Conservation (phyloP, 2,888 invertebrate species). For the Cotesia congregata region DNA sequence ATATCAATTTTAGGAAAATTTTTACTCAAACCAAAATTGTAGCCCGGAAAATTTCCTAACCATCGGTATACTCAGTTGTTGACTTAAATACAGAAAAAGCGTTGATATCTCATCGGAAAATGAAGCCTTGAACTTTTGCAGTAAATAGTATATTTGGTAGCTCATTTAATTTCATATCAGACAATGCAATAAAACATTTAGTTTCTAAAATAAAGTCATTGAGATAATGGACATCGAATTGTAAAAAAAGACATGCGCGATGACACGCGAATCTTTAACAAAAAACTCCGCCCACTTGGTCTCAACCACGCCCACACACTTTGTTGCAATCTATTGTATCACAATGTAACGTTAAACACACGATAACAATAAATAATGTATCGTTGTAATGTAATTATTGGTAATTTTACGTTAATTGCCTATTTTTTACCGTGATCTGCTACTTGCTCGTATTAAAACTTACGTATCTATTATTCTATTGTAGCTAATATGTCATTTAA, state of each 20-base stretch:
- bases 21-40: too few species aligned
- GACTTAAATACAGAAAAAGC: too few species aligned
- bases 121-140: too few species aligned
- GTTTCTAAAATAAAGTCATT: neutral
- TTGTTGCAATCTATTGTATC: neutral
- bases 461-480: neutral
- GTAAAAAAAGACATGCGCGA: neutral
- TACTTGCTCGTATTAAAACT: constrained; percentile 1
- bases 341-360: neutral
- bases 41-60: too few species aligned
- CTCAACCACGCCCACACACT: neutral
- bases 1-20: too few species aligned
- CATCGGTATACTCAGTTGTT: too few species aligned
- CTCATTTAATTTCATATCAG: neutral
- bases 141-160: neutral
- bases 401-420: neutral
- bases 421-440: neutral
- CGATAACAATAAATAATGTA: constrained; percentile 1
- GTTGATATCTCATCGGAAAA: too few species aligned
- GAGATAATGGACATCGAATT: neutral
- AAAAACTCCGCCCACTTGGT: neutral
- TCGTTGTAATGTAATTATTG: neutral
- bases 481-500: neutral
- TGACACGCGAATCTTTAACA: neutral
- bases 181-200: neutral